Base-by-base conservation (phyloP, 2,888 invertebrate genomes). In the Nomada lathburiana region DNA sequence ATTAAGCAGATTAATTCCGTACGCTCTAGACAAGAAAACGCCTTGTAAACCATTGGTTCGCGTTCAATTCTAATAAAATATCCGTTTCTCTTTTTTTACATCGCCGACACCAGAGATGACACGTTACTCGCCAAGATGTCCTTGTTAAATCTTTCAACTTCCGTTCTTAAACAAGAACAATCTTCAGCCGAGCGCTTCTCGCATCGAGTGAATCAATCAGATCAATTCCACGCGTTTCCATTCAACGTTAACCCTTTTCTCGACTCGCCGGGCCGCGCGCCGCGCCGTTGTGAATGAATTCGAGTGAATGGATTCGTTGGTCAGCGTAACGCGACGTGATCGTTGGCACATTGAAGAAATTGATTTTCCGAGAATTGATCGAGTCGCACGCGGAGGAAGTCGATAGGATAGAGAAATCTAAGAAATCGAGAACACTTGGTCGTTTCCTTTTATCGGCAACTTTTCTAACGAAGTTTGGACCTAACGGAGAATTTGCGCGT, bases 171-270 rank as follows among this genome's bases (percentile, higher is more conserved):
- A 16, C 65, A 23, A 44, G 47, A 68, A 59, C 57, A 20, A 63
- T 72, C 20, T 62, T 47, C 13, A 0, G 16, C 13, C 13, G 26
- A 26, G 71, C 16, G 44, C 44, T 57, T 16, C 23, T 11, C 47
- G 55, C 2, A 9, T n/a, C 23, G 47, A 64, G 63, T 59, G 42
- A 64, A 73, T 72, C 63, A 50, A 64, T 26, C 55, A 0, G 36
- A 72, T 72, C 76, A 44, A 62, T 75, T 60, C 70, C 60, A 26
- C 55, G 55, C 36, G 62, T 69, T 68, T 44, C 42, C 69, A 29
- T 47, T 59, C 36, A 36, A 11, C 29, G 29, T 10, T 11, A 20
- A 23, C 36, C 20, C 71, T 16, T 23, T 20, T 20, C 10, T 62
- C 44, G 70, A 65, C 29, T 50, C 36, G 23, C 23, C 36, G 16